Base-by-base conservation (phyloP, 2,797 vertebrate genomes). In the Decapterus maruadsi region DNA sequence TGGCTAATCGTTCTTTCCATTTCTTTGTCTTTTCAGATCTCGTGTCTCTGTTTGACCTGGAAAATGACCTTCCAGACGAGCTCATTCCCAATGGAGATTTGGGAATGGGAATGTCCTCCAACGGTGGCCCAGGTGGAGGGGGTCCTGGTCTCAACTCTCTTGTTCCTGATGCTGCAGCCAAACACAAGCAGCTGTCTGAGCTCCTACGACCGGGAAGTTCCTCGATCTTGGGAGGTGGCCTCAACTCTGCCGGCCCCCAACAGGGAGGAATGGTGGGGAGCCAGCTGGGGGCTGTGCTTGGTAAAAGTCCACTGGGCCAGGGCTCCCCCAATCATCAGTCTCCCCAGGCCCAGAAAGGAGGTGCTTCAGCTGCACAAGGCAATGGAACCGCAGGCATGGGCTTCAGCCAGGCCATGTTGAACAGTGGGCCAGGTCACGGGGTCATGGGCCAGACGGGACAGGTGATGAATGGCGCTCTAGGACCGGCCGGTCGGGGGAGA, bases 141-240 rank as follows among this genome's bases (percentile, higher is more conserved):
- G 86, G 96, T 91, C 72, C 96, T 88, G 93, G 95, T 94, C 93
- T 97, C 94, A 95, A 96, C 72, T 96, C 94, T 83, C 95, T 97
- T 45, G 94, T 97, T 85, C 95, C 96, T 34, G 98, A 99, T 89
- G 98, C 98, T 6, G 97, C 97, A 72, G 96, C 98, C 84, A 99
- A 99, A 95, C 98, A 99, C 93, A 99, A 99, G 90, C 98, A 99
- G 82, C 96, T 99, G 80, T 99, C 98, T 0, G 97, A 99, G 89
- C 97, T 99, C 70, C 94, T 99, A 20, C 95, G 98, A 63, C 96
- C 97, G n/a, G 96, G 97, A 90, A 96, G 96, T 13, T 91, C 96
- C 72, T 91, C 96, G 70, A 95, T 94, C 83, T 90, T 98, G 72
- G 95, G 92, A 67, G 75, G 83, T n/a, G 95, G 95, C 48, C 94